Evolutionary conservation across 2,888 invertebrate species (phyloP).

Genomic region (Epinotia bilunana): DNA sequence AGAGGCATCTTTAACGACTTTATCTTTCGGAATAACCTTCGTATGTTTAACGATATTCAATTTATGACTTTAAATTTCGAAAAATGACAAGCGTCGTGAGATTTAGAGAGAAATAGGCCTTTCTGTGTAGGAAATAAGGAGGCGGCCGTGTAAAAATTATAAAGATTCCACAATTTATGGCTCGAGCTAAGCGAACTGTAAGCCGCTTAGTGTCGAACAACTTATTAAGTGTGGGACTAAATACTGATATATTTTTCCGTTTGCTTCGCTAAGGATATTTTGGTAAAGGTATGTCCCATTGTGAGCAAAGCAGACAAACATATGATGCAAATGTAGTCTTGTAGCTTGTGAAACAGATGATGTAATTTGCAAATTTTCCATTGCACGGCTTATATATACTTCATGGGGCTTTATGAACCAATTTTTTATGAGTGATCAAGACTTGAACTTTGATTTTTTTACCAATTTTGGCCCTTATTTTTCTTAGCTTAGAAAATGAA

Average conservation of each 20-base stretch:
- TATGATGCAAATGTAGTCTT: background rate
- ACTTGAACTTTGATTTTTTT: no score
- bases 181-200: slow-evolving; percentile 61
- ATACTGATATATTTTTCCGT: slow-evolving; percentile 79
- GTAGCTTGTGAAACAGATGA: background rate
- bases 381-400: no score
- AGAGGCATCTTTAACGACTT: slow-evolving; percentile 71
- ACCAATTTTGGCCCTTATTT: no score
- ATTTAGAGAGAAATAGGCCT: background rate
- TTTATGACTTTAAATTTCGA: slow-evolving; percentile 67
- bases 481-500: no score
- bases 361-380: no score
- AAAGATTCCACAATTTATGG: slow-evolving; percentile 83
- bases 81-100: background rate
- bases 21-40: slow-evolving; percentile 73
- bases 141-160: slow-evolving; percentile 79
- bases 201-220: slow-evolving; percentile 80
- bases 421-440: no score
- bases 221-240: slow-evolving; percentile 82
- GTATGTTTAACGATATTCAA: slow-evolving; percentile 80
- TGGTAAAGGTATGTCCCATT: slow-evolving; percentile 29
- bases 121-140: slow-evolving; percentile 55
- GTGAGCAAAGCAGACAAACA: background rate
- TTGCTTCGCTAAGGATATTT: slow-evolving; percentile 56
- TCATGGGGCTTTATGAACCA: no score